Percentiles rank a stretch among this genome's conserved stretches.
phyloP scores from a whole-genome alignment of 1,140 invertebrate genomes.

The Drosophila bocqueti region DNA sequence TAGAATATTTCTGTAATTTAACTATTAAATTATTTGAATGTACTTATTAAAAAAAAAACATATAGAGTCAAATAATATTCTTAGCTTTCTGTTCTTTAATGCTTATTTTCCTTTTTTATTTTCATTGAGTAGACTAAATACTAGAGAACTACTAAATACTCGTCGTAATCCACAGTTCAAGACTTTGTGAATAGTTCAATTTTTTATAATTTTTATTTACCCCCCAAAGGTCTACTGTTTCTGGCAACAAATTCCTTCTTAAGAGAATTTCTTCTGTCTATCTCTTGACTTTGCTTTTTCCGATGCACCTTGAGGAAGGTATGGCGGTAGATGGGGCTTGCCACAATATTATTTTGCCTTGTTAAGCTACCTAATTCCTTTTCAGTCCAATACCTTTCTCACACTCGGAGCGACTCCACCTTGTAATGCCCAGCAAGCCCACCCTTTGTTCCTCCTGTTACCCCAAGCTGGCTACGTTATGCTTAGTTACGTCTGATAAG shows the following conservation, averaged over 20 bases:
- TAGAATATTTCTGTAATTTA: not conserved
- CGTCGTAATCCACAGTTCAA: too few relatives aligned
- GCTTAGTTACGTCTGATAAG: slow-evolving; percentile 60
- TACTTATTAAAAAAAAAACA: too few relatives aligned
- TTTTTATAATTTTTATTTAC: too few relatives aligned
- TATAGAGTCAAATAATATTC: not conserved
- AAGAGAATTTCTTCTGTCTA: not conserved
- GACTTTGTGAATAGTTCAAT: too few relatives aligned
- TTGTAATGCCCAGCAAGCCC: slow-evolving; percentile 1
- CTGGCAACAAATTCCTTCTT: not conserved
- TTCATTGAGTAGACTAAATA: too few relatives aligned
- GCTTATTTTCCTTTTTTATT: too few relatives aligned
- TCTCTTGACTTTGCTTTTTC: not conserved
- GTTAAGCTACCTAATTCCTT: not conserved
- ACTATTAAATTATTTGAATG: not conserved
- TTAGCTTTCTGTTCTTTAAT: not conserved
- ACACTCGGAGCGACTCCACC: slow-evolving; percentile 37
- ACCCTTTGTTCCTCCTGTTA: slow-evolving; percentile 13
- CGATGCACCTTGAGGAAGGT: not conserved
- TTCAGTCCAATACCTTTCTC: slow-evolving; percentile 25
- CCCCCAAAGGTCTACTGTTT: not conserved
- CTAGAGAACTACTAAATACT: too few relatives aligned
- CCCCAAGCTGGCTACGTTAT: slow-evolving; percentile 56
- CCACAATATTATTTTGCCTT: not conserved
- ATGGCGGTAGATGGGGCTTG: not conserved